These are phyloP conservation scores for Drosophila murphyi DNA, from an alignment of 1,140 invertebrate genomes.

Conservation along the genomic window DNA sequence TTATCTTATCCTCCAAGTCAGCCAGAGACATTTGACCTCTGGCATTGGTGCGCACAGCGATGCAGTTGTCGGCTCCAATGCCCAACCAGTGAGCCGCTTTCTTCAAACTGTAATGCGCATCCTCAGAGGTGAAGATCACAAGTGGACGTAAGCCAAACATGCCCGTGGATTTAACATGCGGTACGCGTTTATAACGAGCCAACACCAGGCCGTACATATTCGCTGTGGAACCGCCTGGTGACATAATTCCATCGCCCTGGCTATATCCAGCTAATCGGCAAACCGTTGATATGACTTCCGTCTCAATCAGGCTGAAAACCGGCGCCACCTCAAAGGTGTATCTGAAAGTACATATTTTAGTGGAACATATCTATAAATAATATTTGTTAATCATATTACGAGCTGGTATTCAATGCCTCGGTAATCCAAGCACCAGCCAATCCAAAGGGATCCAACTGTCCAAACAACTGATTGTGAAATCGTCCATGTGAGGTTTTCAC, in stretches of 20 bases:
- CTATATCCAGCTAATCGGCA: constrained; percentile 88
- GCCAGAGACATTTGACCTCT: constrained; percentile 88
- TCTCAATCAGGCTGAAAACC: constrained; percentile 90
- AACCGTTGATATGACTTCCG: constrained; percentile 87
- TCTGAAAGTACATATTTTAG: constrained; percentile 80
- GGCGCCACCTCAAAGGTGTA: constrained; percentile 93
- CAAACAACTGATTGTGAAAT: constrained; percentile 92
- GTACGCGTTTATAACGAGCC: constrained; percentile 90
- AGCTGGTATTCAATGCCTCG: constrained; percentile 91
- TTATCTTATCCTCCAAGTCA: constrained; percentile 86
- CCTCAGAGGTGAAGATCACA: constrained; percentile 90
- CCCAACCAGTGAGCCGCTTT: constrained; percentile 93
- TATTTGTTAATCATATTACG: constrained; percentile 85
- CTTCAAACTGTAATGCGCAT: constrained; percentile 94
- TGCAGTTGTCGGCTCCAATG: constrained; percentile 90
- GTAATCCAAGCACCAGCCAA: constrained; percentile 90
- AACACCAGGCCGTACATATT: constrained; percentile 93
- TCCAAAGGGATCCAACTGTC: constrained; percentile 90
- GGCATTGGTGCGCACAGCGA: constrained; percentile 88
- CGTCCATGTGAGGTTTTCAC: constrained; percentile 90
- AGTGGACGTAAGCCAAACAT: constrained; percentile 87
- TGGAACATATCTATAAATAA: constrained; percentile 1
- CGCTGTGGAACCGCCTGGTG: constrained; percentile 93
- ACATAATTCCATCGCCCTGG: constrained; percentile 89
- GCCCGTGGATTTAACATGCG: constrained; percentile 90